Evolutionary conservation across 2,113 vertebrate genomes (phyloP).

Genomic region (Camelus bactrianus): DNA sequence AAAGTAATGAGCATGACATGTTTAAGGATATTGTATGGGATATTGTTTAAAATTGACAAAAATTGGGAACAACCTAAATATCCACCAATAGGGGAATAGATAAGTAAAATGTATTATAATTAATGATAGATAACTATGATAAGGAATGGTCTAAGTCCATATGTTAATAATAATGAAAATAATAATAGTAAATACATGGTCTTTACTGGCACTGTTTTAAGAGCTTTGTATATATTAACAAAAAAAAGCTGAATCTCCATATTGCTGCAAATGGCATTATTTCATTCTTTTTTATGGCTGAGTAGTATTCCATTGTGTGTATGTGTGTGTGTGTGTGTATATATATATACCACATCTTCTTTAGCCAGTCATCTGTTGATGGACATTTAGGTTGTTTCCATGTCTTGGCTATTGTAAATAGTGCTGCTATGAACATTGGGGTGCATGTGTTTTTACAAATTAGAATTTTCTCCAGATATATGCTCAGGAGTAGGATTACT

Average conservation of each 20-base stretch:
- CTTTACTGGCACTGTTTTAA: constrained; percentile 7
- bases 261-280: too few relatives aligned
- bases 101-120: constrained; percentile 5
- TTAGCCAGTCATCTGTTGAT: too few relatives aligned
- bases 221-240: background rate
- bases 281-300: too few relatives aligned
- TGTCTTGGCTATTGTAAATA: too few relatives aligned
- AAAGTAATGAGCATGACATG: background rate
- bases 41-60: background rate
- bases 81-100: background rate
- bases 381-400: too few relatives aligned
- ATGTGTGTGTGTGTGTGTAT: too few relatives aligned
- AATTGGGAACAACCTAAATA: background rate
- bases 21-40: background rate
- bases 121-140: background rate
- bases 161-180: constrained; percentile 24
- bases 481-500: too few relatives aligned
- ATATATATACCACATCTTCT: too few relatives aligned
- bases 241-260: background rate
- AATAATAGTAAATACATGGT: background rate
- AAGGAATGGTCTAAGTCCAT: background rate
- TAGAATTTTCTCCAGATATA: too few relatives aligned
- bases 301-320: too few relatives aligned
- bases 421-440: too few relatives aligned
- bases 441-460: too few relatives aligned